Percentiles rank a stretch among this genome's conserved stretches.
Evolutionary conservation across 2,113 vertebrate species (phyloP).

Genomic region (Sapajus apella): DNA sequence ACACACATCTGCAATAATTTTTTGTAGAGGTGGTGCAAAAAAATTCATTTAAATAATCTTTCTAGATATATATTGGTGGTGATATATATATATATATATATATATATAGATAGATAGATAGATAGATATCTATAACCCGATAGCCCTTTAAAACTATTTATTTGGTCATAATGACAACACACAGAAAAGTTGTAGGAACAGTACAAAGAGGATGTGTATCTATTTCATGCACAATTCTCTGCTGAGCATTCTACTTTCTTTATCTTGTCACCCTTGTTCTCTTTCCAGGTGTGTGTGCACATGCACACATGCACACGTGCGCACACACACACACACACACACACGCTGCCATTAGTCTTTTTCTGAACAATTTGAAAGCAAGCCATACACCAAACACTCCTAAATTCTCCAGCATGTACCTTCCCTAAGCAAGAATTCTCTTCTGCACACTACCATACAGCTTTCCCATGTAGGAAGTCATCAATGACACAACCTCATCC

Average conservation of each 20-base stretch:
- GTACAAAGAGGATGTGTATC: not conserved
- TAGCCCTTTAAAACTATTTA: not conserved
- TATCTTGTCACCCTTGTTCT: not conserved
- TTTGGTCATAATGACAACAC: not conserved
- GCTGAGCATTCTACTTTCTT: not conserved
- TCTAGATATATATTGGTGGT: not conserved
- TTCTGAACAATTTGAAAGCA: not conserved
- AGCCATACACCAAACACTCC: not conserved
- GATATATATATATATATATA: too few species aligned
- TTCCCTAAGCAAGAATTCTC: not conserved
- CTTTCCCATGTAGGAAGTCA: not conserved
- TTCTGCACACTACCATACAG: not conserved
- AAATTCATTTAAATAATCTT: not conserved
- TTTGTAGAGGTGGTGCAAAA: not conserved
- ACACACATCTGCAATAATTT: not conserved
- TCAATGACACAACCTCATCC: rapidly evolving
- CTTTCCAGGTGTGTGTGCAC: too few species aligned
- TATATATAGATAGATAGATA: too few species aligned
- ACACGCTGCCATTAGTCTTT: not conserved
- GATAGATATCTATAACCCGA: too few species aligned
- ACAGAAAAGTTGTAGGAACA: not conserved
- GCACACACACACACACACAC: not conserved
- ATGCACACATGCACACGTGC: too few species aligned
- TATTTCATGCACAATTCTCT: not conserved
- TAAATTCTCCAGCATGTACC: not conserved